Evolutionary conservation across 2,888 invertebrate species (phyloP).

Genomic region (Apotomis turbidana): DNA sequence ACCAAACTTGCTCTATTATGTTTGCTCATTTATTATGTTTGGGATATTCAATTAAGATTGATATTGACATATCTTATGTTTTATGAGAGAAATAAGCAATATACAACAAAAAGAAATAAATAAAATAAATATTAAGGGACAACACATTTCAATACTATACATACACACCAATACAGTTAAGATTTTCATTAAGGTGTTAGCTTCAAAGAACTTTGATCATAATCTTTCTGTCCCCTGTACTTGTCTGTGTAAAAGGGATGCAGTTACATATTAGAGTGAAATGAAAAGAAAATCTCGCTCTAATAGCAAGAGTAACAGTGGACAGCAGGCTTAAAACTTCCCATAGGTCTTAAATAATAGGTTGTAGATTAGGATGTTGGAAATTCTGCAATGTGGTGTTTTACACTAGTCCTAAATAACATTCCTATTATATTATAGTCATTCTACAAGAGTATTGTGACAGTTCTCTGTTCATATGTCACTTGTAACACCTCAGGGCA

Average conservation of each 20-base stretch:
- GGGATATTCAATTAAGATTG: constrained; percentile 1
- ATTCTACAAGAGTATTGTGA: constrained; percentile 7
- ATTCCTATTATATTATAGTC: constrained; percentile 15
- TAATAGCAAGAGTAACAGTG: background rate
- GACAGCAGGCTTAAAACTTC: background rate
- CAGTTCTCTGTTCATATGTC: constrained; percentile 2
- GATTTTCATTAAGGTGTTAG: constrained; percentile 2
- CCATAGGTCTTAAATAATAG: background rate
- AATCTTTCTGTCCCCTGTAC: background rate
- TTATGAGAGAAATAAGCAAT: background rate
- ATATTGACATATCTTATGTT: constrained; percentile 14
- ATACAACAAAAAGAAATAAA: background rate
- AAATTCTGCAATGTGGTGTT: constrained; percentile 19
- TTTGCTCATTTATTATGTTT: constrained; percentile 26
- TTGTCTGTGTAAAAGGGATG: background rate
- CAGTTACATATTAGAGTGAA: background rate
- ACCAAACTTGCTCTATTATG: constrained; percentile 2
- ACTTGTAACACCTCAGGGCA: background rate
- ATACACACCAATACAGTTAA: constrained; percentile 15
- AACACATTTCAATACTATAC: constrained; percentile 2
- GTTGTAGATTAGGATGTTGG: constrained; percentile 19
- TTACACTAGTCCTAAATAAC: constrained; percentile 5
- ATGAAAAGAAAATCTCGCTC: background rate
- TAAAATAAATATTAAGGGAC: no score
- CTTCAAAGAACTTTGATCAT: background rate